Base-by-base conservation (phyloP, 2,888 invertebrate species). In the Cerceris rybyensis region DNA sequence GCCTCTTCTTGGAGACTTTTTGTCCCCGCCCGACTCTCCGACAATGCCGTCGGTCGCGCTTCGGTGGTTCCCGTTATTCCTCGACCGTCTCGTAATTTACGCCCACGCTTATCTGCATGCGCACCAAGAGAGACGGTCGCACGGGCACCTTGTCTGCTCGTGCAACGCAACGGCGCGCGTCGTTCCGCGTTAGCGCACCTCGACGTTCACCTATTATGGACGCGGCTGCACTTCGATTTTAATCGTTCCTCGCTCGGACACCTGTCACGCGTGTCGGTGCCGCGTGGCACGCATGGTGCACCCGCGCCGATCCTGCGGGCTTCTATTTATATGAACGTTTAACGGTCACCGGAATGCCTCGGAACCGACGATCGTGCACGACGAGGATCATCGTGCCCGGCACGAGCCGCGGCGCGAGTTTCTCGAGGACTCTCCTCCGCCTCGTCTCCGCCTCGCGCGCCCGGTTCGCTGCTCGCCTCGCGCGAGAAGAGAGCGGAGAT, bases 161-260 rank as follows among this genome's bases (percentile, higher is more conserved):
- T 63, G 63, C 67, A 55, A 28, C 14, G 49, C 66, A 55, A 61
- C 49, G 54, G 17, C 67, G 39, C 9, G 58, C 55, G 14, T 8
- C 60, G 71, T 68, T 65, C 46, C 43, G 59, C 66, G 52, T 68
- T 60, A 64, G 46, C 72, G 41, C 28, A 52, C 55, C 59, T 42
- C 63, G 54, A 49, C 75, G 70, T 71, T 75, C 79, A 75, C 78
- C 78, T 82, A 86, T 85, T 83, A 82, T 82, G 80, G 80, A 70
- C 70, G 78, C 78, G 70, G 16, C 46, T 59, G 67, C 69, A 65
- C 60, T 72, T 85, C 82, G 84, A 87, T 88, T 88, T 89, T 87
- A 88, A 89, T 89, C 88, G 85, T 85, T 85, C 79, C 75, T 82
- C 68, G 63, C 68, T 76, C 79, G 83, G 86, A 89, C 90, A 91